Evolutionary conservation across 2,797 vertebrate species (phyloP).

Genomic region (Rhabdomys pumilio): DNA sequence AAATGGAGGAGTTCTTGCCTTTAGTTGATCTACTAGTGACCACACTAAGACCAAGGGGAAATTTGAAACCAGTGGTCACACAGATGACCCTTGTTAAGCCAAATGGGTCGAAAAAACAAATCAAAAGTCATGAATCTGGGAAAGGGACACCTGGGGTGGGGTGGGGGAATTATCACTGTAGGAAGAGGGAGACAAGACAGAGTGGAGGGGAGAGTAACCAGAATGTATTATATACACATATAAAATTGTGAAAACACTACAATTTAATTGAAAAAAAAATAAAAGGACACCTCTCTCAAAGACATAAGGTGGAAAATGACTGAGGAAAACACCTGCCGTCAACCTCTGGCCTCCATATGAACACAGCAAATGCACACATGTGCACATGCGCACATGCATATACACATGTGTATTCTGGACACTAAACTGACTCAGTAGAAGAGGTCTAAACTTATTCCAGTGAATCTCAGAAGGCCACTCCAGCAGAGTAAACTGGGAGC

Average conservation of each 20-base stretch:
- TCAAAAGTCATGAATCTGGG: not conserved
- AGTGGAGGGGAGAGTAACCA: not conserved
- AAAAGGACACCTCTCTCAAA: not conserved
- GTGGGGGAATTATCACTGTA: not conserved
- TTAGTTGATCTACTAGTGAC: not conserved
- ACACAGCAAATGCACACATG: not conserved
- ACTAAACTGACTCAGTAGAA: not conserved
- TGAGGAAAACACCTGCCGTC: not conserved
- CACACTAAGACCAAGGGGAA: not conserved
- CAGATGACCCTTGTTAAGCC: not conserved
- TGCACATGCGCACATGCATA: not conserved
- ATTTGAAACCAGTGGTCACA: not conserved
- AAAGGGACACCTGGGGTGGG: not conserved
- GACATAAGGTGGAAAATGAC: too few species aligned
- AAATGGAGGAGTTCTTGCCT: not conserved
- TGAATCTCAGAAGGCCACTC: not conserved
- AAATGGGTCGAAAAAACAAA: not conserved
- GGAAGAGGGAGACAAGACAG: too few species aligned
- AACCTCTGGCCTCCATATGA: too few species aligned
- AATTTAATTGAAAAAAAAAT: not conserved
- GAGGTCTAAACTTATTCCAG: not conserved
- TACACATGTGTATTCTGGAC: not conserved
- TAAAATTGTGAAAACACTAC: not conserved
- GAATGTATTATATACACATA: not conserved
- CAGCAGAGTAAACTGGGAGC: not conserved